Evolutionary conservation across 2,888 invertebrate genomes (phyloP).

Genomic region (Nomada flava): DNA sequence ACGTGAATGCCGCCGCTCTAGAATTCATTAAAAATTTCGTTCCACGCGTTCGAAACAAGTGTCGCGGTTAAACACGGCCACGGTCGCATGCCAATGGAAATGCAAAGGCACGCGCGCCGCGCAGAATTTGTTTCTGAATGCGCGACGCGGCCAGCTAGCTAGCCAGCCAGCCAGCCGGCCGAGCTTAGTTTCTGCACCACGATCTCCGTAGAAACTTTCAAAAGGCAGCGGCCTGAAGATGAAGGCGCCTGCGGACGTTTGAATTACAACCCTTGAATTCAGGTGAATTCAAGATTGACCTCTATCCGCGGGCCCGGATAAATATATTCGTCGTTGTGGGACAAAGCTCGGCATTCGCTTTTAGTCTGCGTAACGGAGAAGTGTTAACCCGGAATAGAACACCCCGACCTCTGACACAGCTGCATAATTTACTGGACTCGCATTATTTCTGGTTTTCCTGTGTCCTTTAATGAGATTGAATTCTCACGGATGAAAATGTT

Average conservation of each 20-base stretch:
- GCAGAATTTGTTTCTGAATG: conserved; percentile 54
- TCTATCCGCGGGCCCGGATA: conserved; percentile 63
- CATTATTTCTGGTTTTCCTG: conserved; percentile 14
- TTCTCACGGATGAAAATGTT: background rate
- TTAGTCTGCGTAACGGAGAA: conserved; percentile 51
- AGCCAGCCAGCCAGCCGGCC: conserved; percentile 1
- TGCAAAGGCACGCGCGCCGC: conserved; percentile 36
- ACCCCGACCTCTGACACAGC: conserved; percentile 12
- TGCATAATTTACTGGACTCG: conserved; percentile 29
- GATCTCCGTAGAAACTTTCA: conserved; percentile 41
- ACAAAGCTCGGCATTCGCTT: conserved; percentile 53
- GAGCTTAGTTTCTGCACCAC: background rate
- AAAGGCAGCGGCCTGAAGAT: conserved; percentile 62
- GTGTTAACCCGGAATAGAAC: conserved; percentile 55
- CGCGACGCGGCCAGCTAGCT: background rate
- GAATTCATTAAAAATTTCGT: conserved; percentile 56
- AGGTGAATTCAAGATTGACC: conserved; percentile 70
- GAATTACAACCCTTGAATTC: conserved; percentile 68
- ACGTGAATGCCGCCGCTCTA: conserved; percentile 28
- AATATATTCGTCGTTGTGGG: conserved; percentile 54
- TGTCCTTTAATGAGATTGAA: conserved; percentile 12
- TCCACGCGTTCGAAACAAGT: conserved; percentile 38
- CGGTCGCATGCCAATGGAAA: conserved; percentile 19
- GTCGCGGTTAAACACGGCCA: conserved; percentile 44
- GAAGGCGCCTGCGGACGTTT: conserved; percentile 64